Evolutionary conservation across 2,888 invertebrate genomes (phyloP).

Genomic region (Leptopilina drosophilae): DNA sequence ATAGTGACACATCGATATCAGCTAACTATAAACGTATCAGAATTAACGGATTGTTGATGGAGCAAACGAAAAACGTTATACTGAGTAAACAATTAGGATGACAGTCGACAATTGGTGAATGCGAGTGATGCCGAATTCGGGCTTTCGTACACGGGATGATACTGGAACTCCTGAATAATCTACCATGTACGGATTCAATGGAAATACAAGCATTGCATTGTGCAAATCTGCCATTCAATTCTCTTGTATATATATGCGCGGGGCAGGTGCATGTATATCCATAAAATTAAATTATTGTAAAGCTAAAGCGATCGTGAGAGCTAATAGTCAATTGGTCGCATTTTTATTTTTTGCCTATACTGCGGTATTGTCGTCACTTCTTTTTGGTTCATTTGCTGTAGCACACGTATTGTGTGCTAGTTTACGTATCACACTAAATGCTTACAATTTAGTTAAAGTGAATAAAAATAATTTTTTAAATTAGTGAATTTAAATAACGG

Average conservation of each 20-base stretch:
- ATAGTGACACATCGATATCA: constrained; percentile 21
- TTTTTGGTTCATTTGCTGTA: too few relatives aligned
- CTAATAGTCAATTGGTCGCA: too few relatives aligned
- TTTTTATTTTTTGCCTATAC: too few relatives aligned
- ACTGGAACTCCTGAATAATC: constrained; percentile 29
- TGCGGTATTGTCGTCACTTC: too few relatives aligned
- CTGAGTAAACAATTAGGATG: constrained; percentile 33
- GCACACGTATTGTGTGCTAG: too few relatives aligned
- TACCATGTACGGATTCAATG: constrained; percentile 29
- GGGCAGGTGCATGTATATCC: constrained; percentile 1
- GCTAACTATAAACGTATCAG: constrained; percentile 22
- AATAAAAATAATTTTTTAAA: too few relatives aligned
- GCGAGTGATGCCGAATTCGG: constrained; percentile 23
- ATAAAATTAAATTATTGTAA: constrained; percentile 14
- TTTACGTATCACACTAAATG: too few relatives aligned
- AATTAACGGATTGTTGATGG: constrained; percentile 28
- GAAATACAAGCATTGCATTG: constrained; percentile 35
- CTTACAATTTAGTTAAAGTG: too few relatives aligned
- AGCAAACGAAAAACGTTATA: constrained; percentile 32
- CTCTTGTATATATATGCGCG: neutral
- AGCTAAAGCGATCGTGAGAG: neutral
- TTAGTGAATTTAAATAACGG: too few relatives aligned
- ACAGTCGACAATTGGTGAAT: constrained; percentile 34
- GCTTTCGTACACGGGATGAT: constrained; percentile 9
- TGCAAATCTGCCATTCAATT: constrained; percentile 23